Conservation (phyloP, 2,113 vertebrate species). For the Otus sunia region DNA sequence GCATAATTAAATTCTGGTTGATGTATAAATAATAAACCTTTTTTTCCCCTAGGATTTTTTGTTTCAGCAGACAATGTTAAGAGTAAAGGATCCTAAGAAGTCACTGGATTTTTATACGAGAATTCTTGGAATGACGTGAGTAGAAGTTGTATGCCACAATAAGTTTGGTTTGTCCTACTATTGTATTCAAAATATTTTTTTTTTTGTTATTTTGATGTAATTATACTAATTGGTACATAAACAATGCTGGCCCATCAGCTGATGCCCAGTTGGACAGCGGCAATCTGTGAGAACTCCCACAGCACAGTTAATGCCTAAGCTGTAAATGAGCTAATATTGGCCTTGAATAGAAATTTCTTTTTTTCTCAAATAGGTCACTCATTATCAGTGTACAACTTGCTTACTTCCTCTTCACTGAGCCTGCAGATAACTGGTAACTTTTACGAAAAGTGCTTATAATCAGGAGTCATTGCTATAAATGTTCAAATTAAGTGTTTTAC, state of each 20-base stretch:
- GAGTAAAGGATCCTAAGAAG: slow-evolving; percentile 94
- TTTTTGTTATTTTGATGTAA: neutral
- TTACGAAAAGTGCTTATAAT: neutral
- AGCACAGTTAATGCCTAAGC: neutral
- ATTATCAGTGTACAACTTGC: neutral
- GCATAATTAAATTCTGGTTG: neutral
- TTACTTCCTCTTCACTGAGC: neutral
- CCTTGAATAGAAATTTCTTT: neutral
- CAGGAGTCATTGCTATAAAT: neutral
- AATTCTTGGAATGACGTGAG: slow-evolving; percentile 97
- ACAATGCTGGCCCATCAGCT: neutral
- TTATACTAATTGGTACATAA: neutral
- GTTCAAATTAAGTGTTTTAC: neutral
- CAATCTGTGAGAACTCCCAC: neutral
- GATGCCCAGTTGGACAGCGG: neutral
- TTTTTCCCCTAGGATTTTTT: slow-evolving; percentile 84
- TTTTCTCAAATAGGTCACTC: neutral
- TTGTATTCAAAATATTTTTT: neutral
- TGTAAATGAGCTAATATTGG: neutral
- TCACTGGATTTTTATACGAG: slow-evolving; percentile 98
- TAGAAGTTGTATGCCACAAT: neutral
- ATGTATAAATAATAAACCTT: neutral
- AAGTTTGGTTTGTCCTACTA: neutral
- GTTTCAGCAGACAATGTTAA: slow-evolving; percentile 97
- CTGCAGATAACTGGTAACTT: neutral